Evolutionary conservation across 2,797 vertebrate genomes (phyloP), one percentile per base, ranked within the genome.

Genomic region (Phaenicophaeus curvirostris): DNA sequence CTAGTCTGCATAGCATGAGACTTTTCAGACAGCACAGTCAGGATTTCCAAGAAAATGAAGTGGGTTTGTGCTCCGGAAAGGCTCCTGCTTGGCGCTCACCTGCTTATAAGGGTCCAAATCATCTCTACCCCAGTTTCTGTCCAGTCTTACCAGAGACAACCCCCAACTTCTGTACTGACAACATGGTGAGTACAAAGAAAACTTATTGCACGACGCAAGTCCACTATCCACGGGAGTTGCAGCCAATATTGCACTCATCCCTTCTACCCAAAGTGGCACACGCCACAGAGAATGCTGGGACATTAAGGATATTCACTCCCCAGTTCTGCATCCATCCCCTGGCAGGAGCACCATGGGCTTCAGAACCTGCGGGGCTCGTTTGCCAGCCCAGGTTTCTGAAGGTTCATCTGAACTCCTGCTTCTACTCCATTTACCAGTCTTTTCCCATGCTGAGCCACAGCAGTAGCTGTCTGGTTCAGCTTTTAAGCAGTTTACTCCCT

Each of bases 1-100:
- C 12, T 50, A 19, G 20, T 14, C 18, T 23, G 50, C 11, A 39
- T 3, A 55, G 39, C 24, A 57, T 0, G 0, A 51, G 17, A 20
- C 27, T 69, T 76, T 75, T 33, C 48, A 37, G 27, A 66, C 69
- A 92, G 21, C 1, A 0, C 7, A 12, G 39, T 13, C 51, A 81
- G 35, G 23, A 37, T 20, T 57, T 65, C 41, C 66, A 59, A 67
- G 30, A 67, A 55, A 61, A 84, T 13, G 2, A 65, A 50, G 17
- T 24, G 17, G 15, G 30, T 85, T 30, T 89, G 41, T 80, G 33
- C 18, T 39, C 68, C 4, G 1, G 39, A 63, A 53, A 46, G 68
- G 44, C 2, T 79, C 27, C 33, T 31, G 11, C 15, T 50, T 35
- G 20, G 44, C 44, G 44, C 48, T 48, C 46, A 48, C 46, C 46